Conservation (phyloP, 2,888 invertebrate genomes). For the Scaptomyza caliginosa region DNA sequence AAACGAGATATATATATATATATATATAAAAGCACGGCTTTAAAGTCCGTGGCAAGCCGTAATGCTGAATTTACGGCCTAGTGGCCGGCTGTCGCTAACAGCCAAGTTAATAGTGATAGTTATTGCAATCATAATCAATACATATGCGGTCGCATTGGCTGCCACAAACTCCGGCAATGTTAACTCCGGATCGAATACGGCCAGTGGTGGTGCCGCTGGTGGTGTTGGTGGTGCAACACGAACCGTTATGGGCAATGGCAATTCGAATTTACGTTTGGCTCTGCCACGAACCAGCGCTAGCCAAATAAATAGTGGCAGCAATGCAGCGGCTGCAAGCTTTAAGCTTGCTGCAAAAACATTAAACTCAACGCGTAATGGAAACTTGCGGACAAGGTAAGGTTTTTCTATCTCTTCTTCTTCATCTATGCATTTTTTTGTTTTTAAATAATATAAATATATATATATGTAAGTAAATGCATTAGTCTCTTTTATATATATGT, state of each 20-base stretch:
- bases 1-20: not conserved
- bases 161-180: constrained; percentile 56
- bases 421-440: constrained; percentile 6
- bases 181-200: constrained; percentile 33
- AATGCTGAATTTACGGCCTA: constrained; percentile 45
- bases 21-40: constrained; percentile 15
- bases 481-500: constrained; percentile 7
- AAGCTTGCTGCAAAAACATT: constrained; percentile 82
- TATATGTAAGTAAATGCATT: constrained; percentile 15
- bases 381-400: constrained; percentile 83
- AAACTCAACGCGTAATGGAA: constrained; percentile 83
- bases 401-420: too few species aligned
- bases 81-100: constrained; percentile 36
- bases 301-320: constrained; percentile 83
- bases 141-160: constrained; percentile 41
- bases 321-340: constrained; percentile 65
- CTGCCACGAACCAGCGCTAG: constrained; percentile 86
- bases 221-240: constrained; percentile 75
- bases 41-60: constrained; percentile 30
- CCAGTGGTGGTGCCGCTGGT: constrained; percentile 65
- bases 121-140: constrained; percentile 16
- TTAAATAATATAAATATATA: not conserved
- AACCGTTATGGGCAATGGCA: constrained; percentile 78
- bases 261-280: constrained; percentile 84
- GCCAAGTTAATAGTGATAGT: constrained; percentile 37